Base-by-base conservation (phyloP, 2,113 vertebrate species). In the Oreochromis niloticus region DNA sequence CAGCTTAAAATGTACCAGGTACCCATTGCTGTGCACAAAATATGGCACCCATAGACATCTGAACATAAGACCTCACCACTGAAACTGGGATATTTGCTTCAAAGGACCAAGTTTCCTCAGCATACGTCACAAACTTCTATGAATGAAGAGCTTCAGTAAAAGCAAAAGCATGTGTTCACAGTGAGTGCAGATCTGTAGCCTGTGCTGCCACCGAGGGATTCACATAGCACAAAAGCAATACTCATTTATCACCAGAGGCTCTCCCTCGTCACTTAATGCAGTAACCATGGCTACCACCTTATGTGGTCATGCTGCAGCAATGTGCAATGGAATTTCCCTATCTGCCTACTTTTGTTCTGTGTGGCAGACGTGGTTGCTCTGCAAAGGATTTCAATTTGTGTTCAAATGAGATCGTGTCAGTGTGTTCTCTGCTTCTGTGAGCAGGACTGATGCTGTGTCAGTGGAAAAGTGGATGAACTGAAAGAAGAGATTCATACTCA, bases 211-310 rank as follows among this genome's bases (percentile, higher is more conserved):
- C 46, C 1, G 6, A 36, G 78, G 75, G 43, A 32, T 61, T 75
- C 27, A 4, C 13, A 22, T n/a, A 6, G 19, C 11, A 81, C 43
- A 32, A 34, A 79, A 85, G 4, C 75, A 46, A 48, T 0, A 48
- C 24, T 52, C 32, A 68, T 89, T 66, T 59, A 87, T 48, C 19
- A 2, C 39, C 55, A 6, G 3, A 63, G 52, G 8, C 79, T 55
- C 57, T 12, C 43, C 10, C 1, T 30, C 17, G 2, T 66, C 6
- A 17, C 80, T 63, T 73, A 50, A 81, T 63, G 61, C 36, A 81
- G 92, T 94, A 92, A 22, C 92, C 88, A 94, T 91, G 93, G 93
- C 86, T 86, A 94, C 92, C 79, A 12, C 16, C 16, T 83, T 36
- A 54, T 24, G 46, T 11, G 43, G 57, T 73, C 81, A 66, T 32